Conservation (phyloP, 2,888 invertebrate species). For the Drosophila vallismaia region DNA sequence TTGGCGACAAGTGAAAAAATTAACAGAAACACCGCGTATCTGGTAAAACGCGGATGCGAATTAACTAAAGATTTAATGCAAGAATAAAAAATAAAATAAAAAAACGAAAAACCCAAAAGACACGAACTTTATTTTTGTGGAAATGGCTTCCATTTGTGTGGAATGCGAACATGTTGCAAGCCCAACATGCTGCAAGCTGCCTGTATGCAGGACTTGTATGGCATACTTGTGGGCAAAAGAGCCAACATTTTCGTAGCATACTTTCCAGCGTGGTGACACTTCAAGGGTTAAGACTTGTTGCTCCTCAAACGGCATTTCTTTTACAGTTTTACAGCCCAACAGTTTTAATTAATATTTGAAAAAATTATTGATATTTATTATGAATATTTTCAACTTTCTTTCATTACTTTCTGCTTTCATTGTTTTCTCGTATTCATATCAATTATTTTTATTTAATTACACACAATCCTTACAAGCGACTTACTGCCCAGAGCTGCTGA, state of each 20-base stretch:
- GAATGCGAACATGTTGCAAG: slow-evolving; percentile 58
- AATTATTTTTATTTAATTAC: too few relatives aligned
- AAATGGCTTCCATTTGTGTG: slow-evolving; percentile 48
- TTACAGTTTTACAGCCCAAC: neutral
- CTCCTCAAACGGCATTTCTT: neutral
- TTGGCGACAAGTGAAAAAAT: slow-evolving; percentile 1
- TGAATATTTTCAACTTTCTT: too few relatives aligned
- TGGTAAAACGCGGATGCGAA: slow-evolving; percentile 25
- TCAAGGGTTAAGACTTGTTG: slow-evolving; percentile 21
- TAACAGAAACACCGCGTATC: slow-evolving; percentile 12
- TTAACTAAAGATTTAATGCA: slow-evolving; percentile 63
- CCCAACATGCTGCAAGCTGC: neutral
- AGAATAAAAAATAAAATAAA: slow-evolving; percentile 5
- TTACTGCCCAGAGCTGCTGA: neutral
- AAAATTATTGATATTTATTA: too few relatives aligned
- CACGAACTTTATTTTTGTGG: slow-evolving; percentile 14
- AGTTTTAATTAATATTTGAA: too few relatives aligned
- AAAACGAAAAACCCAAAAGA: slow-evolving; percentile 33
- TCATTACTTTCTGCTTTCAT: too few relatives aligned
- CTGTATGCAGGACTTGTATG: neutral
- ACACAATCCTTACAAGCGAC: too few relatives aligned
- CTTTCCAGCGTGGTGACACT: slow-evolving; percentile 14
- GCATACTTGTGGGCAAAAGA: slow-evolving; percentile 42
- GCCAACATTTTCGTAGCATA: slow-evolving; percentile 14
- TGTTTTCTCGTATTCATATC: too few relatives aligned